Base-by-base conservation (phyloP, 2,113 vertebrate species). In the Xenopus laevis region DNA sequence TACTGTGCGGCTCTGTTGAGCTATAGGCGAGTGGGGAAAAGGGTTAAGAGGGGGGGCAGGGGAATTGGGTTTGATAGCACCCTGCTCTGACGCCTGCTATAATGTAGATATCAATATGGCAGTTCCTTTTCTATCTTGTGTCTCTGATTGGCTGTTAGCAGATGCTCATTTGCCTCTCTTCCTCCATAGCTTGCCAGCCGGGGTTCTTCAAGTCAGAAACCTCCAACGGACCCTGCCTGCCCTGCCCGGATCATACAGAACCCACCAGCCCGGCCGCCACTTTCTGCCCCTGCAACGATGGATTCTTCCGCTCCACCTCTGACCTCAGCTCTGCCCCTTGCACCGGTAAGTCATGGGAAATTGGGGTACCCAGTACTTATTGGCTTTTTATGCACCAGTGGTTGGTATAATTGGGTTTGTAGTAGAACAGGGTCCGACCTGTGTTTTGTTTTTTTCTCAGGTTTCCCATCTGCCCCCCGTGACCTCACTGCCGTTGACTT, bases 181-280 rank as follows among this genome's bases (percentile, higher is more conserved):
- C 33, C 6, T 78, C 55, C 81, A 18, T 85, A 96, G 96, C 91
- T 27, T 98, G 96, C 74, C 83, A 85, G 0, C 77, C 91, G 0
- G 94, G 94, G 30, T 94, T 88, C 87, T 98, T 96, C 83, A 97
- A 96, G 86, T 83, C 88, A 0, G 69, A 83, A 0, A 83, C 83
- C 1, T 93, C 92, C 1, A 78, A 79, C 0, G 79, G 81, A 4
- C 66, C 58, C 68, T 98, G 96, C 66, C 59, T 86, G 71, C 78
- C 69, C 3, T 98, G 96, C 72, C 96, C 96, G 0, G 65, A 66
- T 7, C 86, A 96, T 85, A 96, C 95, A 0, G 81, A 90, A 77
- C 84, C 75, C 0, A 83, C 91, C 3, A 44, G 74, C 0, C 71
- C 85, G 0, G 93, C 94, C 0, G 87, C 93, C 1, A 71, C 82